Evolutionary conservation across 1,140 invertebrate species (phyloP).

Genomic region (Vollenhovia emeryi): DNA sequence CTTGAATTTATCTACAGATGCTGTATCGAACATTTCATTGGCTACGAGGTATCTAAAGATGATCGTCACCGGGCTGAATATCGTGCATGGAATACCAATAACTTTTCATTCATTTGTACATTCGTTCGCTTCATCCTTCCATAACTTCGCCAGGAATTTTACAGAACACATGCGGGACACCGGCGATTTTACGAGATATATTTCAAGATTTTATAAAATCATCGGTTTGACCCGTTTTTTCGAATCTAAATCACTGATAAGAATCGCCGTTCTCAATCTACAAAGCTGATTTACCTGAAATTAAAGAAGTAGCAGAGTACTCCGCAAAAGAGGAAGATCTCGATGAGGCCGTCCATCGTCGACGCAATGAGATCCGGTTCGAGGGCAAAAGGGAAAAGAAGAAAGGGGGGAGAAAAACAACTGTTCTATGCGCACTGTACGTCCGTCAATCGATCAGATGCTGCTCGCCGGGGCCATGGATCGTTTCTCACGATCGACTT

Average conservation of each 20-base stretch:
- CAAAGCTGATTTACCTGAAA: slow-evolving; percentile 77
- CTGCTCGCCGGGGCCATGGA: slow-evolving; percentile 24
- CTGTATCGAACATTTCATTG: too few species aligned
- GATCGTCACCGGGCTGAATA: too few species aligned
- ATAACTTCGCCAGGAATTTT: not conserved
- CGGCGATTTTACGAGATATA: not conserved
- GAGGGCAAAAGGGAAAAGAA: not conserved
- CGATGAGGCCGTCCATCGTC: slow-evolving; percentile 82
- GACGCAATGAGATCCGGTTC: not conserved
- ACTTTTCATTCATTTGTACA: not conserved
- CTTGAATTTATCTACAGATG: too few species aligned
- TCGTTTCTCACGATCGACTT: slow-evolving; percentile 24
- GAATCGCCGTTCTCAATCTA: not conserved
- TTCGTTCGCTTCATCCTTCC: not conserved
- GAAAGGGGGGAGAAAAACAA: not conserved
- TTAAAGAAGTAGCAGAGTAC: slow-evolving; percentile 83
- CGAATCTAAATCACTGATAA: not conserved
- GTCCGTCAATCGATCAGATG: not conserved
- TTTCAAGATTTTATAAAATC: not conserved
- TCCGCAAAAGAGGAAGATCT: slow-evolving; percentile 82
- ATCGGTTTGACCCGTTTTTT: not conserved
- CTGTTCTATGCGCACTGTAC: not conserved
- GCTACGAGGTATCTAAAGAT: too few species aligned
- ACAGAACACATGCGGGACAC: not conserved
- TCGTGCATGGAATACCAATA: not conserved